A percentile compares a stretch with the other conserved stretches of the same genome.
Conservation (phyloP, 1,140 invertebrate species). For the Trichoplusia ni region DNA sequence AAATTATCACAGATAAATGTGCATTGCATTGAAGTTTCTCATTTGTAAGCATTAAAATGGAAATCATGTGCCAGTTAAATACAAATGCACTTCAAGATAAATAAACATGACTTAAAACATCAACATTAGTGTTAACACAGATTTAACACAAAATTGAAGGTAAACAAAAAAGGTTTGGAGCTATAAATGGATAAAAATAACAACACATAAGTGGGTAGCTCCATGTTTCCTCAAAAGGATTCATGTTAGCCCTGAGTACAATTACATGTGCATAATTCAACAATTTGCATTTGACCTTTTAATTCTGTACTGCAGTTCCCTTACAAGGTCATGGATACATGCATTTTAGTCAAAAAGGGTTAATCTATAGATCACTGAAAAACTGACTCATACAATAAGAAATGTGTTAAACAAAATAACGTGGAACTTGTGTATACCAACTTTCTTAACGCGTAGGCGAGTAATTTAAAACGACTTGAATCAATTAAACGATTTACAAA, state of each 20-base stretch:
- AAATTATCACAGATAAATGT: too few relatives aligned
- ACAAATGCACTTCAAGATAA: too few relatives aligned
- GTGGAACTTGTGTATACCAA: conserved; percentile 29
- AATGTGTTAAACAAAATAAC: conserved; percentile 24
- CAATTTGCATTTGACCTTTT: conserved; percentile 53
- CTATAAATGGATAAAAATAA: conserved; percentile 2
- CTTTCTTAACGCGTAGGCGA: conserved; percentile 41
- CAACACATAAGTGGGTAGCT: conserved; percentile 1
- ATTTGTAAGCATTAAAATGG: too few relatives aligned
- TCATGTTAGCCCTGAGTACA: conserved; percentile 64
- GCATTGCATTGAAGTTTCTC: too few relatives aligned
- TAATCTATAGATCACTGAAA: conserved; percentile 18
- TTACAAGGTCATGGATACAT: conserved; percentile 56
- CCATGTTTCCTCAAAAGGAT: conserved; percentile 47
- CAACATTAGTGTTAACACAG: too few relatives aligned
- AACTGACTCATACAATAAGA: conserved; percentile 29
- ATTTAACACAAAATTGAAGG: not conserved
- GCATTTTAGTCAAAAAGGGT: not conserved
- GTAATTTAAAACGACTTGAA: conserved; percentile 11
- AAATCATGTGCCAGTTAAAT: too few relatives aligned
- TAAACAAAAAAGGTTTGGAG: not conserved
- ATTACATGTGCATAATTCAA: conserved; percentile 42
- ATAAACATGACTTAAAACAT: too few relatives aligned
- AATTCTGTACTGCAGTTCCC: conserved; percentile 33
- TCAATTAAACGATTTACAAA: conserved; percentile 29